Evolutionary conservation across 2,113 vertebrate species (phyloP).

Genomic region (Pelvicachromis taeniatus): DNA sequence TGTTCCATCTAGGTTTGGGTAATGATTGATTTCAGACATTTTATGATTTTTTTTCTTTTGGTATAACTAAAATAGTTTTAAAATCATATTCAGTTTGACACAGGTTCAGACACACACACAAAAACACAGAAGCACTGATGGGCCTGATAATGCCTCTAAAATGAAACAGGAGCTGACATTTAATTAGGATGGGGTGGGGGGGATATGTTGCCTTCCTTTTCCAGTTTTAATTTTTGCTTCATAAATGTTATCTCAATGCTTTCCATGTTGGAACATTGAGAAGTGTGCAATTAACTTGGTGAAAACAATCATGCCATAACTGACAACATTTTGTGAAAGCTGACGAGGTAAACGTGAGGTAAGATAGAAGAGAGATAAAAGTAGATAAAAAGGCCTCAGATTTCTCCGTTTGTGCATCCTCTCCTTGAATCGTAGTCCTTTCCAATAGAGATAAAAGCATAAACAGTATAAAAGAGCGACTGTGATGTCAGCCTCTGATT

Average conservation of each 20-base stretch:
- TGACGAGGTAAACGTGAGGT: not conserved
- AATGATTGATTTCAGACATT: not conserved
- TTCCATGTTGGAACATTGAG: not conserved
- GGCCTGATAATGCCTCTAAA: not conserved
- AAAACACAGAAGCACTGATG: not conserved
- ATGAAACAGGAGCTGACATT: not conserved
- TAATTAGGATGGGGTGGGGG: not conserved
- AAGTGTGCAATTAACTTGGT: not conserved
- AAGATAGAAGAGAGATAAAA: not conserved
- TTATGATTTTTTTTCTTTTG: not conserved
- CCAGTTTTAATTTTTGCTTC: not conserved
- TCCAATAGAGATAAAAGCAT: not conserved
- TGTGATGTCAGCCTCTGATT: not conserved
- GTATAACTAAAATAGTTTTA: not conserved
- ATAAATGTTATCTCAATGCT: not conserved
- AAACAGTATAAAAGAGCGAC: not conserved
- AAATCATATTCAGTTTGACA: not conserved
- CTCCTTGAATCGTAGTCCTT: not conserved
- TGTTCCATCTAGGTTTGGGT: not conserved
- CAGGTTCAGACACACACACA: not conserved
- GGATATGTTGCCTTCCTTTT: not conserved
- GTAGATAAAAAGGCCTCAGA: not conserved
- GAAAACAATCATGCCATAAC: not conserved
- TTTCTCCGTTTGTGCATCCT: not conserved
- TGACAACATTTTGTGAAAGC: not conserved